phyloP scores from a whole-genome alignment of 2,113 vertebrate species.

The Acanthisitta chloris region DNA sequence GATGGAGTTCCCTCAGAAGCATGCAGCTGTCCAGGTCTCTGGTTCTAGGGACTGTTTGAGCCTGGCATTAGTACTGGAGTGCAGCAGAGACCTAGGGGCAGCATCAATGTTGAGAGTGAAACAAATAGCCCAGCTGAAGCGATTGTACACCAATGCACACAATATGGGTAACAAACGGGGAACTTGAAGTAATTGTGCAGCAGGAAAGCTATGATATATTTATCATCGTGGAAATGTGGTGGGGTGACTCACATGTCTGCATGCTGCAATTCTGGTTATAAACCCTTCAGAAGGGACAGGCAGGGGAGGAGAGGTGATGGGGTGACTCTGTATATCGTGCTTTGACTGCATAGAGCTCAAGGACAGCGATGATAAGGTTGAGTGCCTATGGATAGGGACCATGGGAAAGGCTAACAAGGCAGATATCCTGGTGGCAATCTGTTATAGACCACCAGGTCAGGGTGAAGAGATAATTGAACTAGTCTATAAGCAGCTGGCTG shows the following conservation, averaged over 20 bases:
- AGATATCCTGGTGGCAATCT: not conserved
- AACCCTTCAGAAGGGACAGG: not conserved
- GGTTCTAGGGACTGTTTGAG: not conserved
- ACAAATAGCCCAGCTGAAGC: not conserved
- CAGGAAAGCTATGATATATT: not conserved
- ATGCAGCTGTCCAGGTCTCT: not conserved
- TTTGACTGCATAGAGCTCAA: not conserved
- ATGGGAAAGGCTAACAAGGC: not conserved
- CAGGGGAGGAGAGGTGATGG: rapidly evolving
- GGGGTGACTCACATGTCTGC: not conserved
- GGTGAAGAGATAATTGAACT: not conserved
- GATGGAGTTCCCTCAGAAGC: not conserved
- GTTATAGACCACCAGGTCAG: not conserved
- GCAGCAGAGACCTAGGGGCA: too few species aligned
- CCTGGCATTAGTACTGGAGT: not conserved
- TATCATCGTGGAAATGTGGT: rapidly evolving
- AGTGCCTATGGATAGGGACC: not conserved
- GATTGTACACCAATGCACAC: rapidly evolving
- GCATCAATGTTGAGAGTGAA: not conserved
- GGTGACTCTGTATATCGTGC: not conserved
- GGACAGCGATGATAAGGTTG: not conserved
- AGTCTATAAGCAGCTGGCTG: not conserved
- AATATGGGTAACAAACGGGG: too few species aligned
- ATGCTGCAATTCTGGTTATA: not conserved
- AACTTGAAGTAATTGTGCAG: not conserved